Conservation (phyloP, 2,888 invertebrate genomes). For the Keiferia lycopersicella region DNA sequence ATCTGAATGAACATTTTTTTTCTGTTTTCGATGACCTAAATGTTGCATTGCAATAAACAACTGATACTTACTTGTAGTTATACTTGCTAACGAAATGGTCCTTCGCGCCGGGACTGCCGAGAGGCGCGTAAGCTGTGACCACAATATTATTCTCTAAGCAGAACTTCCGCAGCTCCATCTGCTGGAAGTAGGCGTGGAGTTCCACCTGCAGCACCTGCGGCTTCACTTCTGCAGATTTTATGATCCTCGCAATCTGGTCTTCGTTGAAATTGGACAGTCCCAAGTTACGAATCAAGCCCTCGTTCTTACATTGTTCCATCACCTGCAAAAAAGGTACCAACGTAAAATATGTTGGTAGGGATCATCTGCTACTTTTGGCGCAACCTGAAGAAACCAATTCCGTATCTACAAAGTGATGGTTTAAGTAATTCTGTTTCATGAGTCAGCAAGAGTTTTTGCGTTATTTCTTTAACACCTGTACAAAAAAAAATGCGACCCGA, state of each 20-base stretch:
- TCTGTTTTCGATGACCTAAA: too few relatives aligned
- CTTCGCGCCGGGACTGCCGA: constrained; percentile 87
- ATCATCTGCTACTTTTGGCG: too few relatives aligned
- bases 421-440: too few relatives aligned
- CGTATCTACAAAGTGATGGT: too few relatives aligned
- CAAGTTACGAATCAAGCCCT: constrained; percentile 85
- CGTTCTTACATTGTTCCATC: constrained; percentile 86
- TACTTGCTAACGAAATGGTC: constrained; percentile 83
- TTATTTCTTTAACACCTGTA: too few relatives aligned
- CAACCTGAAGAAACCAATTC: too few relatives aligned
- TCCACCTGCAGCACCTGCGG: constrained; percentile 89
- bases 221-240: constrained; percentile 81
- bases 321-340: constrained; percentile 64
- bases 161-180: constrained; percentile 82
- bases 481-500: too few relatives aligned
- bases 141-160: constrained; percentile 83
- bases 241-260: constrained; percentile 84
- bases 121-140: constrained; percentile 86
- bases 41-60: too few relatives aligned
- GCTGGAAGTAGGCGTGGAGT: constrained; percentile 89
- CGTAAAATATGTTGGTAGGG: too few relatives aligned
- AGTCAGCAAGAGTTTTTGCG: too few relatives aligned
- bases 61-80: constrained; percentile 75
- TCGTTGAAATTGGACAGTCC: constrained; percentile 91
- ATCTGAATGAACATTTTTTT: too few relatives aligned